Evolutionary conservation across 1,140 invertebrate genomes (phyloP).

Genomic region (Caenorhabditis tropicalis): DNA sequence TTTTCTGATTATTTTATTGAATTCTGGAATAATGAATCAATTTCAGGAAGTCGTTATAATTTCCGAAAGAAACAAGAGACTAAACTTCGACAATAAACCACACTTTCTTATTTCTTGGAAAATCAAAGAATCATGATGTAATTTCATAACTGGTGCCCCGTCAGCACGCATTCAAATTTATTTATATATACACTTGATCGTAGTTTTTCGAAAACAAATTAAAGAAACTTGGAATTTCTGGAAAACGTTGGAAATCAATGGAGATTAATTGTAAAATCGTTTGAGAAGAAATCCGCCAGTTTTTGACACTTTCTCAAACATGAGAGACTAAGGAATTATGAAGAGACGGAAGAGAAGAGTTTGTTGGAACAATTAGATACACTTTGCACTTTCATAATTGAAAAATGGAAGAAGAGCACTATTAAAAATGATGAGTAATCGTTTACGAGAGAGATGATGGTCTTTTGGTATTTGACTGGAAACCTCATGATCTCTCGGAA

Average conservation of each 20-base stretch:
- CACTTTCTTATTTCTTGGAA: neutral
- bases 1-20: neutral
- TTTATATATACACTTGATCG: neutral
- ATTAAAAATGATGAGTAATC: neutral
- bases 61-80: neutral
- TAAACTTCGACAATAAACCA: slow-evolving; percentile 3
- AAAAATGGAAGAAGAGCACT: neutral
- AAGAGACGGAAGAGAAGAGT: neutral
- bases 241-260: neutral
- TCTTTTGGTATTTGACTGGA: too few relatives aligned
- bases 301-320: slow-evolving; percentile 39
- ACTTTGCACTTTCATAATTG: slow-evolving; percentile 17
- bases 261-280: neutral
- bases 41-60: neutral
- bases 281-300: neutral
- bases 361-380: slow-evolving; percentile 30
- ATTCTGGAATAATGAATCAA: too few relatives aligned
- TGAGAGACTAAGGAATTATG: neutral
- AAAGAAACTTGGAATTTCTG: neutral
- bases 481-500: too few relatives aligned
- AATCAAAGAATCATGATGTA: slow-evolving; percentile 17
- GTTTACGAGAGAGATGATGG: neutral
- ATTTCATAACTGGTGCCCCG: neutral
- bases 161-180: neutral
- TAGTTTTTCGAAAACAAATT: too few relatives aligned